Conservation (phyloP, 2,888 invertebrate species). For the Elmis aenea region DNA sequence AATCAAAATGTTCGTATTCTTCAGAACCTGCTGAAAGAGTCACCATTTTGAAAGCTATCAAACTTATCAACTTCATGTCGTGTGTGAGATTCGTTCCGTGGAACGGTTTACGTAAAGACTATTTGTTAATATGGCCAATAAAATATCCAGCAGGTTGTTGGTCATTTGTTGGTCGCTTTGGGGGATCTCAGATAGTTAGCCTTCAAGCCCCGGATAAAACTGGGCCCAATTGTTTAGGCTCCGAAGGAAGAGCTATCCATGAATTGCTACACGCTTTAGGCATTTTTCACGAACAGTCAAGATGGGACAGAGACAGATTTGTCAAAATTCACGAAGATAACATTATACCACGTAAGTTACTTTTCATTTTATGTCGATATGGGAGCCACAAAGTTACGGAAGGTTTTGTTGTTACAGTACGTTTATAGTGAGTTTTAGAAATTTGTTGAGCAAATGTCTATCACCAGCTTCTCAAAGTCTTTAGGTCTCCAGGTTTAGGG, state of each 20-base stretch:
- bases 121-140: constrained; percentile 61
- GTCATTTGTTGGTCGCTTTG: constrained; percentile 69
- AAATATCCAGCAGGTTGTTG: constrained; percentile 67
- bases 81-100: constrained; percentile 62
- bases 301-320: constrained; percentile 66
- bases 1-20: constrained; percentile 18
- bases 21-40: constrained; percentile 54
- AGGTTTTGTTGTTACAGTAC: too few relatives aligned
- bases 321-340: constrained; percentile 67
- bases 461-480: too few relatives aligned
- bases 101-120: constrained; percentile 59
- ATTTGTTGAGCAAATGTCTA: too few relatives aligned
- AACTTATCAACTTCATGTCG: constrained; percentile 59
- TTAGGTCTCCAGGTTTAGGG: too few relatives aligned
- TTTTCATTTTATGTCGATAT: neutral
- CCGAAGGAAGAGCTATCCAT: constrained; percentile 70
- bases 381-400: too few relatives aligned
- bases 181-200: constrained; percentile 69
- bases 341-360: constrained; percentile 54
- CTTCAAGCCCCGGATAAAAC: constrained; percentile 58
- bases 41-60: constrained; percentile 56
- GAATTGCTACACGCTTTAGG: constrained; percentile 78
- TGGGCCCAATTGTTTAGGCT: constrained; percentile 61
- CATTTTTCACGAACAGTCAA: constrained; percentile 75
- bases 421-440: too few relatives aligned